These are phyloP conservation scores for Trichoplusia ni DNA, from an alignment of 1,140 invertebrate species.

Conservation along the genomic window DNA sequence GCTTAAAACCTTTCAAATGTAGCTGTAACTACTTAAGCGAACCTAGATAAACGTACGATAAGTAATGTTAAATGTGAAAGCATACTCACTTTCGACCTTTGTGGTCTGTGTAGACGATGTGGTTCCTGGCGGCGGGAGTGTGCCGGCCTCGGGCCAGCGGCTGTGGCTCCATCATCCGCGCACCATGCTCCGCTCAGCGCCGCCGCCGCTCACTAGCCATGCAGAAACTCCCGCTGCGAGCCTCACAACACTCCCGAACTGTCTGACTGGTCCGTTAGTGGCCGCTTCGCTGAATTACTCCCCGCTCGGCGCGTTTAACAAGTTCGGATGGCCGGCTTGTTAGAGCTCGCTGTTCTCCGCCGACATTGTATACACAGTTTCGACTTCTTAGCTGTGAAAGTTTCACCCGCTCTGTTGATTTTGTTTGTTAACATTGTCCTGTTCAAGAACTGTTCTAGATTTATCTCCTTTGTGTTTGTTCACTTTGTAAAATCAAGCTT, in stretches of 20 bases:
- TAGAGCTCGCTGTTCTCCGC: constrained; percentile 59
- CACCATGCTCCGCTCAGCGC: constrained; percentile 40
- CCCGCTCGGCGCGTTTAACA: constrained; percentile 60
- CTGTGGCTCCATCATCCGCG: constrained; percentile 60
- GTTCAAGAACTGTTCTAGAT: constrained; percentile 42
- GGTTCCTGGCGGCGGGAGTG: constrained; percentile 68
- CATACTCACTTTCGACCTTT: constrained; percentile 80
- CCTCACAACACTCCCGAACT: constrained; percentile 45
- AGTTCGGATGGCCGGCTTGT: constrained; percentile 72
- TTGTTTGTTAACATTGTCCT: constrained; percentile 62
- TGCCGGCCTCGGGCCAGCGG: constrained; percentile 61
- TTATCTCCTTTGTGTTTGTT: constrained; percentile 30
- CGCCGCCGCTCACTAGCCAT: constrained; percentile 37
- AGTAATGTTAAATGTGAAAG: too few species aligned
- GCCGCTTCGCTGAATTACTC: constrained; percentile 63
- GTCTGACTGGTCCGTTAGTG: constrained; percentile 50
- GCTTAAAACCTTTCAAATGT: too few species aligned
- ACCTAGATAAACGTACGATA: too few species aligned
- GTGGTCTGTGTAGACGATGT: constrained; percentile 80
- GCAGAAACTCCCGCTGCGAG: constrained; percentile 15
- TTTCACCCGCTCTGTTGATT: constrained; percentile 65
- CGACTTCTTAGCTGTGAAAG: constrained; percentile 68
- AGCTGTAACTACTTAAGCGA: too few species aligned
- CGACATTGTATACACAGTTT: constrained; percentile 68
- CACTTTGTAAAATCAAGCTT: constrained; percentile 18